Conservation (phyloP, 35 echinoderm and acorn worm species). For the Heliocidaris tuberculata region DNA sequence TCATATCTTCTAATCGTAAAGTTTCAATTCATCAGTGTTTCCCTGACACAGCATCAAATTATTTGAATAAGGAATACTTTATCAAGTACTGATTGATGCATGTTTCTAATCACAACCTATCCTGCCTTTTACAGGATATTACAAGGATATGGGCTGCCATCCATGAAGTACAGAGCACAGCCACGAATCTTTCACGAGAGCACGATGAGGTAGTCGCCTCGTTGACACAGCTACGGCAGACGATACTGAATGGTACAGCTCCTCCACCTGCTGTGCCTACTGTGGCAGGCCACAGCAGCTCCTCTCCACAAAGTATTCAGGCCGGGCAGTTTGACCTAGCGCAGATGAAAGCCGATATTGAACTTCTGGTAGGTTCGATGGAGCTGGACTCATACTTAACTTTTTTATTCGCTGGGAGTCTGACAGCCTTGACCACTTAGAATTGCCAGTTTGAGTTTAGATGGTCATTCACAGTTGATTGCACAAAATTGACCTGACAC, state of each 20-base stretch:
- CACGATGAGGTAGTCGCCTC: background rate
- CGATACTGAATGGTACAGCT: background rate
- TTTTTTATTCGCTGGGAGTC: no score
- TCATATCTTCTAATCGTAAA: no score
- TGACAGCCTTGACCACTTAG: no score
- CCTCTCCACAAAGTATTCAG: background rate
- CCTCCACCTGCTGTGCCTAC: background rate
- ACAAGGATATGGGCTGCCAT: background rate
- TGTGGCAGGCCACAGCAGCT: background rate
- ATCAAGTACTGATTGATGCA: no score
- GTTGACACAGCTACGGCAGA: background rate
- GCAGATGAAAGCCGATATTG: constrained; percentile 3
- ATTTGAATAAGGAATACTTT: no score
- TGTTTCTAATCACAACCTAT: background rate
- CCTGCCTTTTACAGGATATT: background rate
- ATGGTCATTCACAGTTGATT: no score
- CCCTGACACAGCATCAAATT: no score
- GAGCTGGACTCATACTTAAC: no score
- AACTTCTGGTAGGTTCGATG: background rate
- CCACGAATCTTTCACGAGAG: background rate
- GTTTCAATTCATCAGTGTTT: no score
- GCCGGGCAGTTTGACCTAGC: background rate
- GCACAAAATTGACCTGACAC: no score
- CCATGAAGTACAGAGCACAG: background rate
- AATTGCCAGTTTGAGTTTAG: no score